phyloP scores from a whole-genome alignment of 1,140 invertebrate species.

The Holcopasites calliopsidis region DNA sequence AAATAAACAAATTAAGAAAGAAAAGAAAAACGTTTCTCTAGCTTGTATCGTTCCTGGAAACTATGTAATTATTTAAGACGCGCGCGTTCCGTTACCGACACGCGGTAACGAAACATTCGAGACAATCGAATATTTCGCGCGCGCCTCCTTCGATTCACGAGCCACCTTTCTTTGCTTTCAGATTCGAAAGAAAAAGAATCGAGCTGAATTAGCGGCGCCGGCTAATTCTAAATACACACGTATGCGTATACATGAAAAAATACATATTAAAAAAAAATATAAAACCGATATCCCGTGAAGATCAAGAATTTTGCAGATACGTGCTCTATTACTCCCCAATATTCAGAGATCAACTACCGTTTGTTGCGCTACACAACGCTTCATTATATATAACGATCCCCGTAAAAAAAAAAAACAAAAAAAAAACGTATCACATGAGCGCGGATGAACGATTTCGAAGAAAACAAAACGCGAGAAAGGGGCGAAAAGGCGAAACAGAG shows the following conservation, averaged over 20 bases:
- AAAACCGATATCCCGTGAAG: constrained; percentile 42
- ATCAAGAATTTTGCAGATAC: constrained; percentile 53
- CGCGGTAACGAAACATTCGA: background rate
- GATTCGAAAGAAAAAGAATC: constrained; percentile 80
- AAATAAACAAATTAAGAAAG: constrained; percentile 46
- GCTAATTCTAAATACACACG: constrained; percentile 38
- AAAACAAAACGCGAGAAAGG: constrained; percentile 6
- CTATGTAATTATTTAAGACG: background rate
- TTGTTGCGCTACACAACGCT: constrained; percentile 32
- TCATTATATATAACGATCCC: constrained; percentile 4
- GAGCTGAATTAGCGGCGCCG: constrained; percentile 74
- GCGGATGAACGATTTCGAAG: background rate
- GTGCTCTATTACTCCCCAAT: constrained; percentile 29
- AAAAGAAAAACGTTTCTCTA: background rate
- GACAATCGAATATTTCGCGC: background rate
- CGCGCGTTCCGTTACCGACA: background rate
- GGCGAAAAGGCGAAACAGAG: background rate
- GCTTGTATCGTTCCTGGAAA: background rate
- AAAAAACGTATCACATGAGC: background rate
- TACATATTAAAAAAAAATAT: constrained; percentile 35
- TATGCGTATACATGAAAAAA: constrained; percentile 36
- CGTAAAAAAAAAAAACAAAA: too few species aligned
- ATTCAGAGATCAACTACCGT: constrained; percentile 47
- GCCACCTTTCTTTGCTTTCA: constrained; percentile 65
- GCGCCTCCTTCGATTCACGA: background rate